Base-by-base conservation (phyloP, 2,888 invertebrate species). In the Stenurella melanura region DNA sequence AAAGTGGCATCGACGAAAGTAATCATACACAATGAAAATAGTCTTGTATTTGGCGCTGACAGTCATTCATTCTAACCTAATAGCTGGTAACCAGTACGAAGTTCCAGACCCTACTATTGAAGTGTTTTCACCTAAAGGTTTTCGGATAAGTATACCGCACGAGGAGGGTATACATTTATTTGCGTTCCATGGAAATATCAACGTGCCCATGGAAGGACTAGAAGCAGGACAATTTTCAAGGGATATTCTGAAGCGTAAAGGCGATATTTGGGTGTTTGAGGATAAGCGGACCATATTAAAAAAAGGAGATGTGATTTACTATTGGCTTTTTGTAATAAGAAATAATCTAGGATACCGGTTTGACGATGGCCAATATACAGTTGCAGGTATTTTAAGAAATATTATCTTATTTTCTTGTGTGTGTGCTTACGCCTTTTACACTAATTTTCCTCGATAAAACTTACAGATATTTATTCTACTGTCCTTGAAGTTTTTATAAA, bases 111-210 rank as follows among this genome's bases (percentile, higher is more conserved):
- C 72, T 10, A 17, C 26, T 18, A 18, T 72, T 19, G 50, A 72
- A n/a, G 72, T 72, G 63, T 72, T 61, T 17, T 63, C 72, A 17
- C 61, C 72, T n/a, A 54, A 42, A 21, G 72, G 72, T 11, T 72
- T 72, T 15, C 19, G n/a, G 0, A 86, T 90, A 17, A 89, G 89
- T 58, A 89, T 91, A 78, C 89, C 89, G 17, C 89, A 90, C 75
- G 85, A 85, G 76, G 76, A 83, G 1, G 90, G 89, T 11, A 78
- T 90, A 0, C 81, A 85, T 68, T 78, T 90, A 68, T 90, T 91
- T 80, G 89, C 89, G 0, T 90, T 91, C 80, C 90, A 91, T 78
- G 90, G 88, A 5, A 90, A 90, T 66, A 76, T 90, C 17, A 90
- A 90, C 78, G 81, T 82, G 72, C 83, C 84, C 30, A 82, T 89